phyloP scores from a whole-genome alignment of 2,797 vertebrate species.

The Cryptoblepharus egeriae region DNA sequence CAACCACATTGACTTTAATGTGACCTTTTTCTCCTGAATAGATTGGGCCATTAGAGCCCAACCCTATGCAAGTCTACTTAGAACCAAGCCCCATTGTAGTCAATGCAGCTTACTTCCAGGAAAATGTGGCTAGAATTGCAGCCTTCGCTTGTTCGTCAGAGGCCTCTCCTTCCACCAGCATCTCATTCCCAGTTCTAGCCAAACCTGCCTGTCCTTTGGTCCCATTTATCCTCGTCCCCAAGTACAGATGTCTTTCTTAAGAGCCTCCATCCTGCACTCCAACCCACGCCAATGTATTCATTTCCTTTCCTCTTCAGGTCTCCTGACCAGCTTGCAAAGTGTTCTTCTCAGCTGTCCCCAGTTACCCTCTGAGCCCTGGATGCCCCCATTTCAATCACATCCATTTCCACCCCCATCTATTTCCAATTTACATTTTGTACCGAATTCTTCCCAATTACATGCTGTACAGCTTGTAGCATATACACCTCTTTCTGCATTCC shows the following conservation, averaged over 20 bases:
- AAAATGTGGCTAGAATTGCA: too few relatives aligned
- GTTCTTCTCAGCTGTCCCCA: neutral
- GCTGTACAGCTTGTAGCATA: neutral
- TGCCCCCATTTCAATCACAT: slow-evolving; percentile 15
- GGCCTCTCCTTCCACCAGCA: neutral
- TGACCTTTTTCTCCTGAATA: too few relatives aligned
- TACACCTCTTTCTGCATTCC: neutral
- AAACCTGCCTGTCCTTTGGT: neutral
- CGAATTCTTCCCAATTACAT: neutral
- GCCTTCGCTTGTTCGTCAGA: too few relatives aligned
- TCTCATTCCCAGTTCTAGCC: too few relatives aligned
- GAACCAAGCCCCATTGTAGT: too few relatives aligned
- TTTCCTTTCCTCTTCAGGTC: too few relatives aligned
- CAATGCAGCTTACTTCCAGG: too few relatives aligned
- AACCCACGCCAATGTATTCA: neutral
- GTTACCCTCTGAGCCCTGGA: neutral
- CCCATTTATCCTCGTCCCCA: neutral
- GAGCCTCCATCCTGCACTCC: neutral
- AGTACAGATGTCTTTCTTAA: neutral
- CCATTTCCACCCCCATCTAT: slow-evolving; percentile 4
- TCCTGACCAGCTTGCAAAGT: too few relatives aligned
- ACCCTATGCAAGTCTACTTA: too few relatives aligned
- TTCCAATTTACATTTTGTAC: slow-evolving; percentile 3
- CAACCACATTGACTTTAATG: too few relatives aligned
- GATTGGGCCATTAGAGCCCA: too few relatives aligned